Conservation (phyloP, 2,888 invertebrate genomes). For the Vandiemenella viatica region DNA sequence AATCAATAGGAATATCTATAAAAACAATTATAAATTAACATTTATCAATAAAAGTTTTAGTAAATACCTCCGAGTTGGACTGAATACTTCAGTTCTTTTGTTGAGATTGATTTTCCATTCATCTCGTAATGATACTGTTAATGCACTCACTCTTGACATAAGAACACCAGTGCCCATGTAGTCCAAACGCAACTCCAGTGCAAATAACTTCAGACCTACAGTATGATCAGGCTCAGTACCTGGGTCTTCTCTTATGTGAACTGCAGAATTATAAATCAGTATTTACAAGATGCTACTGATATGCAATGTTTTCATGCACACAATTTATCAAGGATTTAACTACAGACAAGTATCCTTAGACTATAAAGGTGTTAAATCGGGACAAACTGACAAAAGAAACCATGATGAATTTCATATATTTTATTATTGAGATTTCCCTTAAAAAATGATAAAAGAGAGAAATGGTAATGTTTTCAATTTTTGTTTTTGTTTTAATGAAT, state of each 20-base stretch:
- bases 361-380: too few species aligned
- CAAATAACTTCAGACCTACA: constrained; percentile 63
- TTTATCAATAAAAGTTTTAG: not conserved
- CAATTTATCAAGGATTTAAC: too few species aligned
- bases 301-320: not conserved
- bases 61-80: constrained; percentile 44
- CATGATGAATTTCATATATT: too few species aligned
- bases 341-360: too few species aligned
- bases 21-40: too few species aligned
- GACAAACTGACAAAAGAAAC: too few species aligned
- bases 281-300: not conserved
- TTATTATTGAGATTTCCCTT: too few species aligned
- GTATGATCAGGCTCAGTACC: constrained; percentile 81
- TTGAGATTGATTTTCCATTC: constrained; percentile 62
- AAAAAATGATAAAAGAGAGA: too few species aligned
- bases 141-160: constrained; percentile 73
- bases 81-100: constrained; percentile 31
- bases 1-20: too few species aligned
- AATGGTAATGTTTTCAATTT: too few species aligned
- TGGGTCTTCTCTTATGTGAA: constrained; percentile 79
- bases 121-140: constrained; percentile 67
- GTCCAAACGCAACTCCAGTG: constrained; percentile 80
- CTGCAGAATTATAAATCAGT: too few species aligned
- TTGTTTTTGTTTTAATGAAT: too few species aligned
- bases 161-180: constrained; percentile 97